A percentile compares a stretch with the other conserved stretches of the same genome.
phyloP scores from a whole-genome alignment of 2,888 invertebrate species.

The Ennomos erosarius region DNA sequence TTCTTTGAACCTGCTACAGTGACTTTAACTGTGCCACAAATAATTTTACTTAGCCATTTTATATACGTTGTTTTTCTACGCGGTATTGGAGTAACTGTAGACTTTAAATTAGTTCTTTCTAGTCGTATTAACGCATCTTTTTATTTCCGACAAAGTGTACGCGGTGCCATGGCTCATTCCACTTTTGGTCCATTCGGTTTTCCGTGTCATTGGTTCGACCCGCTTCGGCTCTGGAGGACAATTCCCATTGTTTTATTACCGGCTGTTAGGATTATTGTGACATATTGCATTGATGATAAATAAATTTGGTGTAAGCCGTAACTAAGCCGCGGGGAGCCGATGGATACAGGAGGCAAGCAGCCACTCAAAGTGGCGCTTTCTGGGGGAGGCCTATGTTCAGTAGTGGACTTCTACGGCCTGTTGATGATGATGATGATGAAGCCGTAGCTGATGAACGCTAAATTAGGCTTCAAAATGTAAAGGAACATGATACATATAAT shows the following conservation, averaged over 20 bases:
- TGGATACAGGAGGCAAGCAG: too few relatives aligned
- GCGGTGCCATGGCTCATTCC: constrained; percentile 17
- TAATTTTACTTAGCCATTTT: too few relatives aligned
- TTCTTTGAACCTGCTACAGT: too few relatives aligned
- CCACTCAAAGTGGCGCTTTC: too few relatives aligned
- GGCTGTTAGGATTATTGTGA: constrained; percentile 28
- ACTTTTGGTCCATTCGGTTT: constrained; percentile 22
- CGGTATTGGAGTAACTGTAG: too few relatives aligned
- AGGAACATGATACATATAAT: too few relatives aligned
- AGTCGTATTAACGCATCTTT: constrained; percentile 1
- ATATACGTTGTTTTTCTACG: too few relatives aligned
- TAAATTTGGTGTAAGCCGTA: constrained; percentile 8
- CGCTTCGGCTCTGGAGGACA: constrained; percentile 11
- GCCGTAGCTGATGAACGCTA: not conserved
- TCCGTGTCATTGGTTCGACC: constrained; percentile 21
- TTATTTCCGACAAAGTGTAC: constrained; percentile 1
- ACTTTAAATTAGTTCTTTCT: not conserved
- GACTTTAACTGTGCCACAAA: too few relatives aligned
- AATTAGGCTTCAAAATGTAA: not conserved
- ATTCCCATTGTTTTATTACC: constrained; percentile 27
- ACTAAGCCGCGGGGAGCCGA: too few relatives aligned
- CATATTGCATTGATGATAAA: constrained; percentile 7
- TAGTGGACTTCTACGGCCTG: too few relatives aligned
- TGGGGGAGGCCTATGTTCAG: too few relatives aligned
- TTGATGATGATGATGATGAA: too few relatives aligned